A percentile compares a stretch with the other conserved stretches of the same genome.
These are phyloP conservation scores for Cochlearius cochlearius DNA, from an alignment of 2,113 vertebrate genomes.

Conservation along the genomic window DNA sequence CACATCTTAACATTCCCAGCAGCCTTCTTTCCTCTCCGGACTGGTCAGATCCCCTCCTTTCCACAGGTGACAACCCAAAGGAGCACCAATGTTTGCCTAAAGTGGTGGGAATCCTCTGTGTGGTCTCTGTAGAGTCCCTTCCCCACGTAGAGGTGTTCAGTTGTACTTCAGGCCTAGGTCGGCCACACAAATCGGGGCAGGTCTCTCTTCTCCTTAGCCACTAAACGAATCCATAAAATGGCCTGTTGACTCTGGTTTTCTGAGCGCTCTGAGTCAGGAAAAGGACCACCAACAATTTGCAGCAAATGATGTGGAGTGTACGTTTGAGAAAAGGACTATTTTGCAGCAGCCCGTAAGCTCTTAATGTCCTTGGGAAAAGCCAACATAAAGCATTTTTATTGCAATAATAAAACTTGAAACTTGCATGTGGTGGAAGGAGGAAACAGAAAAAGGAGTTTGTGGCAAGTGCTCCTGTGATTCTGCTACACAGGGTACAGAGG, in stretches of 20 bases:
- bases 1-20: not conserved
- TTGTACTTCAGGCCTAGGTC: not conserved
- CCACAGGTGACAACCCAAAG: not conserved
- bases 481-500: not conserved
- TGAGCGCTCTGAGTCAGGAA: not conserved
- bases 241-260: not conserved
- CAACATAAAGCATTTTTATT: conserved; percentile 19
- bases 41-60: not conserved
- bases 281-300: not conserved
- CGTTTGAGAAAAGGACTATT: not conserved
- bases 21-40: not conserved
- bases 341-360: not conserved
- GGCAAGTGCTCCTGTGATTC: not conserved
- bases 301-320: not conserved
- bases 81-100: not conserved
- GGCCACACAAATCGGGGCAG: not conserved
- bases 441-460: not conserved
- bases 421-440: not conserved
- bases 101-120: not conserved
- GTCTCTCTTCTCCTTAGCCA: not conserved
- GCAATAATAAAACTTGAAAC: conserved; percentile 21
- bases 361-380: conserved; percentile 10
- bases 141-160: not conserved
- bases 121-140: not conserved
- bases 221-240: not conserved